Conservation (phyloP, 2,797 vertebrate species). For the Choloepus didactylus region DNA sequence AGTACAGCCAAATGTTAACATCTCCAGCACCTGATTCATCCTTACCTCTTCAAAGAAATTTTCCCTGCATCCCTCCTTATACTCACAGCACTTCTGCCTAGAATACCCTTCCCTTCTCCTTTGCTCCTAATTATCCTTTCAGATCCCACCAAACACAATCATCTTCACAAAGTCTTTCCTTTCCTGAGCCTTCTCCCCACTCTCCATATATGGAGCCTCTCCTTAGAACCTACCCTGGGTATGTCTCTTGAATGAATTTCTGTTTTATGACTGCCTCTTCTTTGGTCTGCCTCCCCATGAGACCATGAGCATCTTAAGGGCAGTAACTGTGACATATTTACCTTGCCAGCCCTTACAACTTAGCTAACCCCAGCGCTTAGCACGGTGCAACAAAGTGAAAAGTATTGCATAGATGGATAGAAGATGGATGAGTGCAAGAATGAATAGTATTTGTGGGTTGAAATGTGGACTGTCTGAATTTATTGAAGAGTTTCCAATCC, state of each 20-base stretch:
- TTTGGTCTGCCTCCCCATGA: background rate
- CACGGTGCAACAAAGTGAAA: background rate
- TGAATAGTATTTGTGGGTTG: background rate
- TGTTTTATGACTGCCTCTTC: background rate
- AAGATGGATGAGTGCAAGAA: background rate
- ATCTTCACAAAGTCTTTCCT: background rate
- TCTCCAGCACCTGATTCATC: background rate
- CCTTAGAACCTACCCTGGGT: background rate
- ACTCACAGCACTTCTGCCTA: background rate
- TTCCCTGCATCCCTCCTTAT: background rate
- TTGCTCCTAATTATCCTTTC: background rate
- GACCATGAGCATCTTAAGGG: background rate
- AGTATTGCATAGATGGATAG: background rate
- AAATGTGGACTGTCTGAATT: background rate
- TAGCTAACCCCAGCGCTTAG: background rate
- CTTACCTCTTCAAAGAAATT: constrained; percentile 7
- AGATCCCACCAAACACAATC: background rate
- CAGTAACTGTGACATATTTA: background rate
- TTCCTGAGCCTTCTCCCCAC: background rate
- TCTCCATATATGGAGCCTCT: constrained; percentile 21
- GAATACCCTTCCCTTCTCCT: background rate
- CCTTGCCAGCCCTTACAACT: background rate
- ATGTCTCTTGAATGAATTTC: background rate
- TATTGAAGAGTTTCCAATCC: no score
- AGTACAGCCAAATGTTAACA: background rate